Evolutionary conservation across 2,797 vertebrate species (phyloP).

Genomic region (Urosaurus nigricauda): DNA sequence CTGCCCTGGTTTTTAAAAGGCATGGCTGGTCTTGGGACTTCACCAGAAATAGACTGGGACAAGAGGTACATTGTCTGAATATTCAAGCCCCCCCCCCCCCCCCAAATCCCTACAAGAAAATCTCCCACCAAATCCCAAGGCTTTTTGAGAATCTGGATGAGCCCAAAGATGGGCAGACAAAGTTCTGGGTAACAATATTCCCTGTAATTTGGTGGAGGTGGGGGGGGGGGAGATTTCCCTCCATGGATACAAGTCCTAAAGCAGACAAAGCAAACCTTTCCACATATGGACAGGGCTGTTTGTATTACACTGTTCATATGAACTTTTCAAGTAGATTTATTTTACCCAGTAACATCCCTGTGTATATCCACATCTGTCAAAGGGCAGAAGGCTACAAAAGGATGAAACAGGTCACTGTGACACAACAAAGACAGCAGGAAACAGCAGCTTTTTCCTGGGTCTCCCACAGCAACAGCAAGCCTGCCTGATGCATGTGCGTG

Average conservation of each 20-base stretch:
- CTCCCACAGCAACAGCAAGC: neutral
- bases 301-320: neutral
- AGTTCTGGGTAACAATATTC: neutral
- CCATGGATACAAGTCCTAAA: neutral
- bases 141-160: too few species aligned
- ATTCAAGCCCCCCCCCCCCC: too few species aligned
- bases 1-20: too few species aligned
- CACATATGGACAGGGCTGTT: neutral
- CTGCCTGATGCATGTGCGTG: too few species aligned
- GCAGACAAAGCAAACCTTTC: neutral
- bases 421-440: neutral
- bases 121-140: too few species aligned
- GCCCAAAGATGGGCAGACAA: conserved; percentile 26
- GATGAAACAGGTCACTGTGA: neutral
- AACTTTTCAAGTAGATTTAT: neutral
- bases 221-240: neutral
- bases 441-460: neutral
- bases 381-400: neutral
- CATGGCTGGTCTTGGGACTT: too few species aligned
- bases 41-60: too few species aligned
- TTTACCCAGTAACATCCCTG: neutral
- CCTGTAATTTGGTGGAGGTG: too few species aligned
- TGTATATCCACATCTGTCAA: neutral
- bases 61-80: too few species aligned
- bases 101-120: too few species aligned